A percentile compares a stretch with the other conserved stretches of the same genome.
phyloP scores from a whole-genome alignment of 2,888 invertebrate genomes.

The Amiota mariae region DNA sequence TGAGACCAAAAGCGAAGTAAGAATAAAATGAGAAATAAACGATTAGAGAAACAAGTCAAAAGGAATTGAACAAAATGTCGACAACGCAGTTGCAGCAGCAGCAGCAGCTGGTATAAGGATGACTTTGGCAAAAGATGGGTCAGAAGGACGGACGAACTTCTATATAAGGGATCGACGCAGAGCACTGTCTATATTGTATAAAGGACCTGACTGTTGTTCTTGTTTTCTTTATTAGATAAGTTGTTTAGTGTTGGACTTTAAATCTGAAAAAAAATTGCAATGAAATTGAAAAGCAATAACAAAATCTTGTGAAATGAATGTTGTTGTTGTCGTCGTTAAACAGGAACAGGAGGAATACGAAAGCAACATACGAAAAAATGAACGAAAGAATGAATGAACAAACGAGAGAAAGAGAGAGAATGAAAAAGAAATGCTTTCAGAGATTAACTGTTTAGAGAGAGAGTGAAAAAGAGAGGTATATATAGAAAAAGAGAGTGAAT shows the following conservation, averaged over 20 bases:
- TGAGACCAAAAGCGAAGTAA: constrained; percentile 33
- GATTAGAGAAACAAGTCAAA: constrained; percentile 12
- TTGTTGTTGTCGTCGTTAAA: background rate
- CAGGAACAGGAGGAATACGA: constrained; percentile 25
- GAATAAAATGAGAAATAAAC: constrained; percentile 39
- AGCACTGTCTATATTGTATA: no score
- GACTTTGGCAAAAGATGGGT: background rate
- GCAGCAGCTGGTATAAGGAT: background rate
- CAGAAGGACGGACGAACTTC: background rate
- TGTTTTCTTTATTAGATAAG: no score
- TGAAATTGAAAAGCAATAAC: background rate
- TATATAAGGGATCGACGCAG: no score
- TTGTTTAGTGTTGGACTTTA: no score
- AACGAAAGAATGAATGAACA: constrained; percentile 19
- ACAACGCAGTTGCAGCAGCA: background rate
- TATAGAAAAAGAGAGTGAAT: background rate
- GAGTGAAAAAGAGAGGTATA: constrained; percentile 10
- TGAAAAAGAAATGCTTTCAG: background rate
- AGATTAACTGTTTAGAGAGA: background rate
- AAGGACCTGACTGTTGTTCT: no score
- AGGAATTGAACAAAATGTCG: background rate
- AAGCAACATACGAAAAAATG: constrained; percentile 29
- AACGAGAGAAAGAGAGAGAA: constrained; percentile 40
- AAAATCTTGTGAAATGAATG: constrained; percentile 1
- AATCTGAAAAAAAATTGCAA: background rate